A percentile compares a stretch with the other conserved stretches of the same genome.
Conservation (phyloP, 2,797 vertebrate genomes). For the Gila robusta region DNA sequence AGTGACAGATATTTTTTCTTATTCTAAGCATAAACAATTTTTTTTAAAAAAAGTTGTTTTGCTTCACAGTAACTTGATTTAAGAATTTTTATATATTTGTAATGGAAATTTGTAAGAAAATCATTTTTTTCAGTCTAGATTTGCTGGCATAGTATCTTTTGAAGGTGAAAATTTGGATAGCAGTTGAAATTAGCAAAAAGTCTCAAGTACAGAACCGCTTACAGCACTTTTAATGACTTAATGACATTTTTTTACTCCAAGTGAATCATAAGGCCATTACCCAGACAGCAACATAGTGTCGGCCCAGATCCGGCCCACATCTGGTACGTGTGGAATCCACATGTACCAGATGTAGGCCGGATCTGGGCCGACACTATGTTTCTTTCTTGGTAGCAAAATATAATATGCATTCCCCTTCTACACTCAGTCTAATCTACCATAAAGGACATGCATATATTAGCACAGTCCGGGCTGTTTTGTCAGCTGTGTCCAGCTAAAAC, state of each 20-base stretch:
- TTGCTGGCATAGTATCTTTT: not conserved
- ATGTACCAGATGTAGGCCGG: no score
- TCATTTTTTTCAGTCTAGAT: not conserved
- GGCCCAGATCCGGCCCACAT: no score
- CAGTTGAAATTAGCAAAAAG: not conserved
- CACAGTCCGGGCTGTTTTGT: constrained; percentile 70
- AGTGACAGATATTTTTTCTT: no score
- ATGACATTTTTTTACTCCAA: not conserved
- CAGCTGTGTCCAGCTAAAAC: constrained; percentile 68
- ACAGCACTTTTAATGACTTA: not conserved
- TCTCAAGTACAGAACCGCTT: not conserved
- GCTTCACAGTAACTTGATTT: no score
- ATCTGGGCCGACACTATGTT: no score
- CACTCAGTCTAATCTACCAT: not conserved
- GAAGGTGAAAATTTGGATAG: not conserved
- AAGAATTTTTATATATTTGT: no score
- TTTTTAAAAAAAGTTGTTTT: no score
- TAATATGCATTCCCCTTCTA: not conserved
- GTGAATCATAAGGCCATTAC: not conserved
- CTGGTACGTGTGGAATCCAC: no score
- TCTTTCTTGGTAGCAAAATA: not conserved
- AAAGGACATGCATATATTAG: constrained; percentile 29
- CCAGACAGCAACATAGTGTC: no score
- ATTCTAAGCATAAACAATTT: no score
- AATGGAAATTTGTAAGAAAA: no score